phyloP scores from a whole-genome alignment of 2,888 invertebrate species.

The Erpobdella octoculata region DNA sequence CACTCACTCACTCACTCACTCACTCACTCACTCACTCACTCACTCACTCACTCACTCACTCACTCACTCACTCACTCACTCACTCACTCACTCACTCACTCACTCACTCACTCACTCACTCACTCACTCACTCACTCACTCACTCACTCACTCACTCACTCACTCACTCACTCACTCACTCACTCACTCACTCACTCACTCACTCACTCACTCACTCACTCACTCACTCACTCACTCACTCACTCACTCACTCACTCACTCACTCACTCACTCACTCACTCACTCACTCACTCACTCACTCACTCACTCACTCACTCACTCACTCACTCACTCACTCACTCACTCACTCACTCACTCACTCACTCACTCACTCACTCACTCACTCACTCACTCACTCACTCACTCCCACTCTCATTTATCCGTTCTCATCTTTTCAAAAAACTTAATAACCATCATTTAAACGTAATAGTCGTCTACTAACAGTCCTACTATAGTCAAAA shows the following conservation, averaged over 20 bases:
- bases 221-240: neutral
- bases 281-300: constrained; percentile 4
- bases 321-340: constrained; percentile 10
- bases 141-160: constrained; percentile 9
- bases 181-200: constrained; percentile 9
- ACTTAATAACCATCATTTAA: too few species aligned
- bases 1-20: neutral
- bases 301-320: constrained; percentile 5
- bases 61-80: neutral
- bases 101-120: constrained; percentile 3
- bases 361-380: constrained; percentile 4
- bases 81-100: neutral
- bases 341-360: constrained; percentile 12
- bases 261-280: neutral
- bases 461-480: too few species aligned
- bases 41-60: neutral
- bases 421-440: too few species aligned
- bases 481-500: too few species aligned
- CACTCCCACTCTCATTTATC: neutral
- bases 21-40: neutral
- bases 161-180: neutral
- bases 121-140: constrained; percentile 4
- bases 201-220: constrained; percentile 21
- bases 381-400: neutral
- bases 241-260: neutral